Base-by-base conservation (phyloP, 2,888 invertebrate species). In the Opisthograptis luteolata region DNA sequence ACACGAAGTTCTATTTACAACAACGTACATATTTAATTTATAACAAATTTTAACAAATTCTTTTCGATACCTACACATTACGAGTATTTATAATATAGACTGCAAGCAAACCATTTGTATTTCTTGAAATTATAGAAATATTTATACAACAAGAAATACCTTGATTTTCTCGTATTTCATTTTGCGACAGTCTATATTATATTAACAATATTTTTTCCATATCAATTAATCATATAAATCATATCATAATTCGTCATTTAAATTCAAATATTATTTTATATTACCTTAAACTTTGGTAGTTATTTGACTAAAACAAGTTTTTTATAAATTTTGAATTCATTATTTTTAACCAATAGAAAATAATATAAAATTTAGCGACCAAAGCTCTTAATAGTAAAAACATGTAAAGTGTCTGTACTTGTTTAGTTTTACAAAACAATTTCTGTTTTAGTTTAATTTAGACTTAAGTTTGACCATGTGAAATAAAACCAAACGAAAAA, bases 1-100 rank as follows among this genome's bases (percentile, higher is more conserved):
- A 64, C 49, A 45, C 52, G 28, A 41, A 70, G 58, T 67, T 67
- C 55, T 80, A 79, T 84, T 51, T 83, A 85, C 80, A 84, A 73
- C 68, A 77, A 47, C 40, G 35, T 34, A 37, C 30, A 34, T 15
- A 9, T 6, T n/a, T n/a, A n/a, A n/a, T n/a, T n/a, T n/a, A 81
- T 78, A 85, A 84, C 81, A 82, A 81, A 76, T 79, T 41, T 46
- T 36, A 76, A 60, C 56, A 51, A 40, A 39, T 20, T 34, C 46
- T 42, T 55, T 42, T 51, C 15, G 6, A 14, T 31, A 17, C 50
- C 9, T 35, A 40, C 20, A 15, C 1, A 20, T 32, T 32, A n/a
- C n/a, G n/a, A n/a, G n/a, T n/a, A n/a, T n/a, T n/a, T n/a, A n/a
- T n/a, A n/a, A n/a, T n/a, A n/a, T n/a, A n/a, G n/a, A n/a, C n/a